A percentile compares a stretch with the other conserved stretches of the same genome.
Conservation (phyloP, 2,113 vertebrate genomes). For the Lepus europaeus region DNA sequence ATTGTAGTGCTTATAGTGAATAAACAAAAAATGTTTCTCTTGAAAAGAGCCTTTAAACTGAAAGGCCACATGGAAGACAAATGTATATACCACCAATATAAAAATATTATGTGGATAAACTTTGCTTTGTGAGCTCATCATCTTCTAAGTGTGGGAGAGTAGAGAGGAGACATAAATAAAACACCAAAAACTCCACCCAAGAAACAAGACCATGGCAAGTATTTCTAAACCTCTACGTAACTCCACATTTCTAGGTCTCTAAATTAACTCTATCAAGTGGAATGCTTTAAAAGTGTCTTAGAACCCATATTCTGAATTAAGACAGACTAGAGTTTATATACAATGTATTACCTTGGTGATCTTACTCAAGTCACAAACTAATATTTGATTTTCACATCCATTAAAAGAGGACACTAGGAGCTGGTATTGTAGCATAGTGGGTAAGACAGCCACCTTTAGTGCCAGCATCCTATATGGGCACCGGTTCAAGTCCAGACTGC, state of each 20-base stretch:
- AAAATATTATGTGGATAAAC: constrained; percentile 5
- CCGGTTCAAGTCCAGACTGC: no score
- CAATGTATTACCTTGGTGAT: neutral
- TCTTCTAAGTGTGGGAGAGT: neutral
- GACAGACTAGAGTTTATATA: neutral
- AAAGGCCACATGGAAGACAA: neutral
- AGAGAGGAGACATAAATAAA: neutral
- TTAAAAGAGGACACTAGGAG: neutral
- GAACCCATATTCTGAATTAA: neutral
- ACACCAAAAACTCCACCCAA: neutral
- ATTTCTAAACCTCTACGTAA: neutral
- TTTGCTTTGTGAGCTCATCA: constrained; percentile 5
- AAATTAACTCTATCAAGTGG: constrained; percentile 9
- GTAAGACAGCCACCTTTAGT: no score
- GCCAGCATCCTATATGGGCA: no score
- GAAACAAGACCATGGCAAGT: neutral
- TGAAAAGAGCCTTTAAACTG: neutral
- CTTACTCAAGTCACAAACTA: constrained; percentile 40
- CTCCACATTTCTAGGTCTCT: neutral
- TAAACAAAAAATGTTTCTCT: constrained; percentile 48
- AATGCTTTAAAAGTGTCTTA: constrained; percentile 8
- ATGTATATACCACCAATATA: neutral
- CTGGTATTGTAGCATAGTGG: no score
- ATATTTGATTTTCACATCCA: constrained; percentile 9
- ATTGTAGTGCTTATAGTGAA: neutral